Evolutionary conservation across 2,113 vertebrate species (phyloP).

Genomic region (Siniperca chuatsi): DNA sequence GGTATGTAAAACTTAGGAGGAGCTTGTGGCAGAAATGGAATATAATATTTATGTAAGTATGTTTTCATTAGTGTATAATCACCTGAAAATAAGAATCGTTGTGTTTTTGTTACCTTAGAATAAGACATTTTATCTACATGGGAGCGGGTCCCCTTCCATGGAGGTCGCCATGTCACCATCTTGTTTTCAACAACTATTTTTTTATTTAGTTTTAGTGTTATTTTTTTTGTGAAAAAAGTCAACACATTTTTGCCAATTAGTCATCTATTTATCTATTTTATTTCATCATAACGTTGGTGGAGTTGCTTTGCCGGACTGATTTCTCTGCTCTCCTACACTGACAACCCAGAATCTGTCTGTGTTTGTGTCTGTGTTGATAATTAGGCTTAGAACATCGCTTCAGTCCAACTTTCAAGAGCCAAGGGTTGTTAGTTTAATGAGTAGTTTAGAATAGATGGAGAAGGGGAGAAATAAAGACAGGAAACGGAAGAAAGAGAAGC

Average conservation of each 20-base stretch:
- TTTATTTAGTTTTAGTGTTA: neutral
- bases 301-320: neutral
- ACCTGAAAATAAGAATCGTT: too few relatives aligned
- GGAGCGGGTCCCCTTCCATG: too few relatives aligned
- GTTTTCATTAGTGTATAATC: too few relatives aligned
- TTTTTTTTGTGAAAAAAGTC: neutral
- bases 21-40: too few relatives aligned
- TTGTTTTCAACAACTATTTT: neutral
- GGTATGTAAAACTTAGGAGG: too few relatives aligned
- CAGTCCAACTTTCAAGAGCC: conserved; percentile 30
- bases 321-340: neutral
- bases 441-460: conserved; percentile 14
- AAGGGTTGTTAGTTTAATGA: conserved; percentile 50
- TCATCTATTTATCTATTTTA: neutral
- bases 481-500: conserved; percentile 1
- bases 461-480: conserved; percentile 16
- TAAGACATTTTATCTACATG: too few relatives aligned
- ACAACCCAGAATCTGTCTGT: neutral
- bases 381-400: neutral
- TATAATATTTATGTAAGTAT: too few relatives aligned
- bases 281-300: neutral
- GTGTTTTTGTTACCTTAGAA: too few relatives aligned
- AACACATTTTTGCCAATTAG: neutral
- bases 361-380: neutral
- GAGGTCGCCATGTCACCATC: too few relatives aligned